Evolutionary conservation across 2,113 vertebrate genomes (phyloP).

Genomic region (Ophiodon elongatus): DNA sequence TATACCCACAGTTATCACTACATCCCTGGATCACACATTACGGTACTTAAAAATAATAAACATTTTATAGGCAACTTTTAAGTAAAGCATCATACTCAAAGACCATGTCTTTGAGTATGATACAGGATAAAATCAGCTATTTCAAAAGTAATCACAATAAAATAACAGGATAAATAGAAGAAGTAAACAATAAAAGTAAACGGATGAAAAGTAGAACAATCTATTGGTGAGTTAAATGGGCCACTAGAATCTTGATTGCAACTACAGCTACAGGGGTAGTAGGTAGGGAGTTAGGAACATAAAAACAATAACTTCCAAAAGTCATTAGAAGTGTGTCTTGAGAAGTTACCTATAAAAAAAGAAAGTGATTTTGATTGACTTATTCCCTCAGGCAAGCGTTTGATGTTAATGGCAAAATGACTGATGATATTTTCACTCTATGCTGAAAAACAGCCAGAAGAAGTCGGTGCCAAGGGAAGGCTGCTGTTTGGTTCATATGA

Average conservation of each 20-base stretch:
- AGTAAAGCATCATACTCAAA: not conserved
- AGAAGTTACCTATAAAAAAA: slow-evolving; percentile 22
- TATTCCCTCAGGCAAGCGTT: slow-evolving; percentile 21
- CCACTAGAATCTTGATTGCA: too few relatives aligned
- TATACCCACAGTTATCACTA: not conserved
- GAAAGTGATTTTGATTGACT: slow-evolving; percentile 23
- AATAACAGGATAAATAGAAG: not conserved
- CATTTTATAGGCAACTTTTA: not conserved
- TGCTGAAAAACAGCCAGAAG: slow-evolving; percentile 18
- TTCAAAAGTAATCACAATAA: not conserved
- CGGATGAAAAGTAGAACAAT: not conserved
- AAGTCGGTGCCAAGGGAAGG: not conserved
- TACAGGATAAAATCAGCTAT: not conserved
- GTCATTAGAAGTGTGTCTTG: slow-evolving; percentile 22
- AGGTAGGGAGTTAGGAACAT: not conserved
- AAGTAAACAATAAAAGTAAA: not conserved
- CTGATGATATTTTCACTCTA: slow-evolving; percentile 22
- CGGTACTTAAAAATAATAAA: not conserved
- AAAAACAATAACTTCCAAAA: slow-evolving; percentile 2
- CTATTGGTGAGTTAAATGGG: not conserved
- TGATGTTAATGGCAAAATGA: slow-evolving; percentile 34
- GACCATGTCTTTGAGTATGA: not conserved
- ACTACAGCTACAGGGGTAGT: not conserved
- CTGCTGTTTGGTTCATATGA: slow-evolving; percentile 5
- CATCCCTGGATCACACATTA: not conserved